phyloP scores from a whole-genome alignment of 2,888 invertebrate species.

The Eurois occulta region DNA sequence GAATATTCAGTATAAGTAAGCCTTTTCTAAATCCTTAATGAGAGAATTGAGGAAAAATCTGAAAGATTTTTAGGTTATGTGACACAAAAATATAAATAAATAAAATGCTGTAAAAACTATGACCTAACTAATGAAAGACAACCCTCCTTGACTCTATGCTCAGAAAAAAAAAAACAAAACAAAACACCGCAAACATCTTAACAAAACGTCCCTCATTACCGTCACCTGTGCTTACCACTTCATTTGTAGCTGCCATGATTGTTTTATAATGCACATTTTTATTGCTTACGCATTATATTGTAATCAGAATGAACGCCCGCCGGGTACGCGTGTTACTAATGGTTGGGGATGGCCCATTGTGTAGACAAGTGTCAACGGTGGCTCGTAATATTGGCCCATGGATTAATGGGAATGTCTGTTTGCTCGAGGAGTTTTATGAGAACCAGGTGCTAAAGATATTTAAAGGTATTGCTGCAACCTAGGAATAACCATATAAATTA shows the following conservation, averaged over 20 bases:
- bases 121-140: too few species aligned
- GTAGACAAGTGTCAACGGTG: constrained; percentile 20
- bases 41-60: too few species aligned
- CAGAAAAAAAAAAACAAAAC: neutral
- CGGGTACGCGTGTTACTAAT: constrained; percentile 35
- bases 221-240: constrained; percentile 56
- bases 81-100: too few species aligned
- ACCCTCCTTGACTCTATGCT: neutral
- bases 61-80: too few species aligned
- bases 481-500: neutral
- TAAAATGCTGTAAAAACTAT: too few species aligned
- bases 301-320: constrained; percentile 52
- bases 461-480: too few species aligned
- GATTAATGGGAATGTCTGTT: neutral
- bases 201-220: constrained; percentile 60
- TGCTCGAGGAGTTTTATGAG: neutral
- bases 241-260: constrained; percentile 71
- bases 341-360: constrained; percentile 28
- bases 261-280: constrained; percentile 74
- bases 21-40: too few species aligned
- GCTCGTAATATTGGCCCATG: neutral
- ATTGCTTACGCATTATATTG: constrained; percentile 60
- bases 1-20: too few species aligned
- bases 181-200: constrained; percentile 35
- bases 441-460: neutral